A percentile compares a stretch with the other conserved stretches of the same genome.
Evolutionary conservation across 1,140 invertebrate genomes (phyloP).

Genomic region (Pseudomyrmex dendroicus): DNA sequence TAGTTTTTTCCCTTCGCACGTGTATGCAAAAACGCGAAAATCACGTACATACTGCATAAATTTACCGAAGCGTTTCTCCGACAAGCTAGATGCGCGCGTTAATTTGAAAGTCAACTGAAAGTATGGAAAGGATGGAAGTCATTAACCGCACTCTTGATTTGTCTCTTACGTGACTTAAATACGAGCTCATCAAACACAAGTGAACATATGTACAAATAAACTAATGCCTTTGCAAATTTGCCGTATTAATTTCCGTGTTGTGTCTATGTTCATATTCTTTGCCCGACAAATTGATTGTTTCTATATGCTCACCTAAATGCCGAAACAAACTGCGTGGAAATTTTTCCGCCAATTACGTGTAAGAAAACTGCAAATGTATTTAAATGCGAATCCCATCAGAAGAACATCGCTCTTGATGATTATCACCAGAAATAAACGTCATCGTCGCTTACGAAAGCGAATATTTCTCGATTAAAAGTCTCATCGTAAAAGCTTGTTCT

Average conservation of each 20-base stretch:
- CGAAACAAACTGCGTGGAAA: not conserved
- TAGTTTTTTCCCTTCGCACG: not conserved
- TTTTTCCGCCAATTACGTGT: not conserved
- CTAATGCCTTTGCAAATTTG: not conserved
- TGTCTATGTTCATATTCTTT: no score
- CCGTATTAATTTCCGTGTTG: not conserved
- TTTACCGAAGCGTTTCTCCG: slow-evolving; percentile 16
- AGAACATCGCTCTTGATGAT: not conserved
- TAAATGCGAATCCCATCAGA: not conserved
- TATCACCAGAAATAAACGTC: not conserved
- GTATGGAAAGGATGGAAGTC: slow-evolving; percentile 39
- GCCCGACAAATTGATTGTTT: not conserved
- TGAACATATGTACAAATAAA: not conserved
- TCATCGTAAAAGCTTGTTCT: not conserved
- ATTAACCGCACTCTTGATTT: slow-evolving; percentile 40
- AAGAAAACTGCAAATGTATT: not conserved
- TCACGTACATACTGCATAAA: not conserved
- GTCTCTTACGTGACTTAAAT: not conserved
- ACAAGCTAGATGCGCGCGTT: slow-evolving; percentile 12
- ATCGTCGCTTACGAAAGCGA: not conserved
- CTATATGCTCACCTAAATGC: not conserved
- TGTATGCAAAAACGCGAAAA: not conserved
- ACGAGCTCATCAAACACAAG: slow-evolving; percentile 23
- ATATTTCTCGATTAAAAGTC: not conserved
- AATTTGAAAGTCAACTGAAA: slow-evolving; percentile 45